Evolutionary conservation across 2,797 vertebrate species (phyloP).

Genomic region (Eidolon dupreanum): DNA sequence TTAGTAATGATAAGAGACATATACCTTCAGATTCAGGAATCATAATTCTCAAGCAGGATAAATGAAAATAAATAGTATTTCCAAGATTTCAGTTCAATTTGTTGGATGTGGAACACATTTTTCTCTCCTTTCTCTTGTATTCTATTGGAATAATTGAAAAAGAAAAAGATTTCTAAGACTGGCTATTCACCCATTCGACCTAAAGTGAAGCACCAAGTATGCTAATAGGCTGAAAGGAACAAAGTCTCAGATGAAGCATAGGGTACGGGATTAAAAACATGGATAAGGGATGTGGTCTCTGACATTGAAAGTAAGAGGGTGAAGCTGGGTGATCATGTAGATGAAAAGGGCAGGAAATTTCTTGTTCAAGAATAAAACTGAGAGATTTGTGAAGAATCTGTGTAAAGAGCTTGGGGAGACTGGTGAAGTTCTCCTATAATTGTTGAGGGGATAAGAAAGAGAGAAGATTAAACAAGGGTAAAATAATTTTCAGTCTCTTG

Average conservation of each 20-base stretch:
- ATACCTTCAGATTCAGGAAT: background rate
- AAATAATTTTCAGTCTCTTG: background rate
- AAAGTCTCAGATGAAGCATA: background rate
- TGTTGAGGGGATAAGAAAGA: background rate
- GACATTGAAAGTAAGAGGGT: background rate
- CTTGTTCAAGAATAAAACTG: background rate
- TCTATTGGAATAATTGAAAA: background rate
- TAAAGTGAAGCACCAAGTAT: background rate
- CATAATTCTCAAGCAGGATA: background rate
- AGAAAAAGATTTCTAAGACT: background rate
- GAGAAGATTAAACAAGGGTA: background rate
- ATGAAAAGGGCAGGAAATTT: background rate
- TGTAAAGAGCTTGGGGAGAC: background rate
- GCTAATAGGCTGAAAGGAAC: background rate
- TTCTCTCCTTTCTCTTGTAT: background rate
- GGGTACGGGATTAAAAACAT: background rate
- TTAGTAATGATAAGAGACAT: background rate
- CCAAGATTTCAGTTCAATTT: background rate
- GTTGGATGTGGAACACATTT: background rate
- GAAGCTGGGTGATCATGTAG: background rate
- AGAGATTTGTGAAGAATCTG: background rate
- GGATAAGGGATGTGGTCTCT: background rate
- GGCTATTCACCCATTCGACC: background rate
- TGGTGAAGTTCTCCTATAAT: background rate
- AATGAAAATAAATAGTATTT: background rate